These are phyloP conservation scores for Meandrina meandrites DNA, from an alignment of 92 coral and sea anemone genomes.

Conservation along the genomic window DNA sequence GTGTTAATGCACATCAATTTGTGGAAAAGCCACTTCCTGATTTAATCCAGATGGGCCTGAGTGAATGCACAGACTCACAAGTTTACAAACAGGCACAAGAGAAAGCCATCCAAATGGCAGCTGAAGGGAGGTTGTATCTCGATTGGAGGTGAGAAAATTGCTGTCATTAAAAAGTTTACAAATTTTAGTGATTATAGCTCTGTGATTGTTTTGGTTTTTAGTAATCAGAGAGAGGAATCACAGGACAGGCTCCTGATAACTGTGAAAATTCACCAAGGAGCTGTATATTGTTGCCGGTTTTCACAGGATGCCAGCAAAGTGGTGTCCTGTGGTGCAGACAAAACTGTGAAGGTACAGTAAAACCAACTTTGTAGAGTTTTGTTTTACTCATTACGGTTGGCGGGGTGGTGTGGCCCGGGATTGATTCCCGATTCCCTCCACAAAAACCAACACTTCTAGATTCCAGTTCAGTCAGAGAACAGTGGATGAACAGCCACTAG, in stretches of 20 bases:
- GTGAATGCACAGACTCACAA: conserved; percentile 71
- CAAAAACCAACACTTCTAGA: no score
- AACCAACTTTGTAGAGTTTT: not conserved
- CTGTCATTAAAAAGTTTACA: not conserved
- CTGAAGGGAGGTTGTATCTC: conserved; percentile 66
- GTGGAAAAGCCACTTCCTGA: conserved; percentile 83
- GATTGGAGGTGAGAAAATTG: conserved; percentile 86
- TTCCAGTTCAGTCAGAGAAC: no score
- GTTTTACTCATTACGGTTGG: no score
- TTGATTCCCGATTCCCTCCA: no score
- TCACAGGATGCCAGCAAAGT: conserved; percentile 85
- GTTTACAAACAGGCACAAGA: conserved; percentile 80
- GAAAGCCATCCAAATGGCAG: conserved; percentile 61
- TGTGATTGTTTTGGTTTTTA: not conserved
- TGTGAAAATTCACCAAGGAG: conserved; percentile 86
- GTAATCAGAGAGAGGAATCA: conserved; percentile 69
- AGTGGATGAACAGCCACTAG: no score
- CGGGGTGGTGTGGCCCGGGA: no score
- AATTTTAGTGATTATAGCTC: not conserved
- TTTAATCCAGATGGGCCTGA: conserved; percentile 83
- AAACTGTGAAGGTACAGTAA: conserved; percentile 77
- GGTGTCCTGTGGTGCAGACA: conserved; percentile 93
- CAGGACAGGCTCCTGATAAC: conserved; percentile 78
- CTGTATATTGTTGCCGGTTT: conserved; percentile 83
- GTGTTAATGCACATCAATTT: conserved; percentile 86